Conservation (phyloP, 2,888 invertebrate genomes). For the Diaperis boleti region DNA sequence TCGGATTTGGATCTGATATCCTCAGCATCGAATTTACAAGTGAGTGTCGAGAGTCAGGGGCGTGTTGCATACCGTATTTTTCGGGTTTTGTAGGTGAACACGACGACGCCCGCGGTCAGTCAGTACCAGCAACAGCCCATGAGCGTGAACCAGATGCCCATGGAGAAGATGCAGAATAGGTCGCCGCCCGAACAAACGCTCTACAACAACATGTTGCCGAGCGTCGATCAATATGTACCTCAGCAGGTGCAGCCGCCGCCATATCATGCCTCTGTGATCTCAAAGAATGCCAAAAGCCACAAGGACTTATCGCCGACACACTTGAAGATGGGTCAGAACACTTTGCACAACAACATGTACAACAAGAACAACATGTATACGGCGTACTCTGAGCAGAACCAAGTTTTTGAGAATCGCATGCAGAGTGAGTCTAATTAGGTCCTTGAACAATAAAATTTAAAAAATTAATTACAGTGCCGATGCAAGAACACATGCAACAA, state of each 20-base stretch:
- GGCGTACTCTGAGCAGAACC: conserved; percentile 23
- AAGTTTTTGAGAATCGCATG: not conserved
- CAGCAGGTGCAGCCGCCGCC: conserved; percentile 56
- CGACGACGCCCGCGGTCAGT: conserved; percentile 3
- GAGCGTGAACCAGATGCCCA: conserved; percentile 10
- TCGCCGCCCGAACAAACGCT: conserved; percentile 28
- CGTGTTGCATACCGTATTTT: too few species aligned
- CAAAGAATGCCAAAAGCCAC: conserved; percentile 53
- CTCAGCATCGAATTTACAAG: conserved; percentile 17
- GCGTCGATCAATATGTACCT: conserved; percentile 42
- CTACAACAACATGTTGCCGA: conserved; percentile 44
- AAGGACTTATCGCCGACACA: conserved; percentile 45
- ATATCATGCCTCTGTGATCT: conserved; percentile 57
- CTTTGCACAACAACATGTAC: conserved; percentile 14
- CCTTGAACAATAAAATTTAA: not conserved
- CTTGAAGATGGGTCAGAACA: conserved; percentile 15
- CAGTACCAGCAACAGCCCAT: conserved; percentile 26
- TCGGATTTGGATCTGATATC: conserved; percentile 56
- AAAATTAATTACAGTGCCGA: conserved; percentile 27
- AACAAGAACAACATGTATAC: conserved; percentile 21
- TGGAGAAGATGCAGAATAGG: conserved; percentile 21
- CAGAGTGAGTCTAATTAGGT: not conserved
- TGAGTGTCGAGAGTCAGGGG: not conserved
- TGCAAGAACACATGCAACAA: conserved; percentile 31
- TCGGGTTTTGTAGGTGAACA: conserved; percentile 23